Evolutionary conservation across 2,797 vertebrate genomes (phyloP), one percentile per base, ranked within the genome.

Genomic region (Diplodus puntazzo): DNA sequence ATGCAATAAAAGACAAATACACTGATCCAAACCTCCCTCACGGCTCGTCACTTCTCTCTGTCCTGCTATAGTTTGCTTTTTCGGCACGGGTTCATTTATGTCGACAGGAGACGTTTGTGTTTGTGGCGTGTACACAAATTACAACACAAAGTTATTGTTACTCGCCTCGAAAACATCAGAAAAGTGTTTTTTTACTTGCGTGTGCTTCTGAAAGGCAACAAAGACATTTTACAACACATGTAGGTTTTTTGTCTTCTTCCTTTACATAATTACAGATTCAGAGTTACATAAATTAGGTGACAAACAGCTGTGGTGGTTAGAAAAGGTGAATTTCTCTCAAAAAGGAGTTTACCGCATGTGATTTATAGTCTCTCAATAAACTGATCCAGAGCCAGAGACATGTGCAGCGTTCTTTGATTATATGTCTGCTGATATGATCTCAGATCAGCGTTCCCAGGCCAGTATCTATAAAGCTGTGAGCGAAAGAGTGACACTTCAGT

Each of bases 1-100:
- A 99, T 98, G 97, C 97, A 99, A 99, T 99, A 98, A 99, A 96
- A 92, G 85, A 87, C 69, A 90, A 92, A 97, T 94, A 96, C 96
- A 95, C 95, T 95, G 92, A 97, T 96, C 92, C 93, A 95, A 95
- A 95, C 91, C 89, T 94, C 64, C 67, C 69, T 85, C 82, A 78
- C 23, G 84, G 62, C 75, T 90, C 65, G 74, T 92, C 86, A 88
- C 80, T 90, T 73, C 76, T 74, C 79, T 82, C 71, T 83, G 42
- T 39, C 77, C 75, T 73, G 61, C n/a, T 34, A 27, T 4, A 27
- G 27, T 78, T 82, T 53, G 45, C 3, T 52, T 45, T 20, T 34
- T 46, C n/a, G 14, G 30, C 48, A 72, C 63, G 8, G 59, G 57
- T 54, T 34, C 7, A 12, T 27, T 49, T 64, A 6, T 45, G 21